Percentiles rank a stretch among this genome's conserved stretches.
Conservation (phyloP, 2,113 vertebrate species). For the Neolamprologus longior region DNA sequence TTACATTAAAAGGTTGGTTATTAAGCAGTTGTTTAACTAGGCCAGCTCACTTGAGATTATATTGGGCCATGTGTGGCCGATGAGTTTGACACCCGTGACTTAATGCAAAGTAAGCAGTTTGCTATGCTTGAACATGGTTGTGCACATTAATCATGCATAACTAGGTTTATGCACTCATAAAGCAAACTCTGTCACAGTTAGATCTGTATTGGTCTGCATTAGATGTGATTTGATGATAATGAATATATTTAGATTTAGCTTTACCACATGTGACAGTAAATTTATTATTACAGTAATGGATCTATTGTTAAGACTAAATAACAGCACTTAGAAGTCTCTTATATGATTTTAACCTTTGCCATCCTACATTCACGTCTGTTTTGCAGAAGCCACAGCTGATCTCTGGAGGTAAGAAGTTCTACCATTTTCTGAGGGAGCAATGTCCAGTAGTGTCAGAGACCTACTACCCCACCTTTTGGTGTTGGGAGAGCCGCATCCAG, state of each 20-base stretch:
- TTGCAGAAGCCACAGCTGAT: conserved; percentile 92
- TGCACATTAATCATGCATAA: neutral
- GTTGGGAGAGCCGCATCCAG: conserved; percentile 95
- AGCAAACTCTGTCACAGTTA: neutral
- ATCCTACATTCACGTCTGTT: neutral
- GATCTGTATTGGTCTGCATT: neutral
- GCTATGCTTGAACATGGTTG: neutral
- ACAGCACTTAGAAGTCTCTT: neutral
- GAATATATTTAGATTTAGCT: neutral
- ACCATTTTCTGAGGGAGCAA: conserved; percentile 85
- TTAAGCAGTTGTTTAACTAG: neutral
- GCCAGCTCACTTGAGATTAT: neutral
- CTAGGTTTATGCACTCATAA: neutral
- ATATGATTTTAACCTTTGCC: neutral
- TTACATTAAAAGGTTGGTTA: neutral
- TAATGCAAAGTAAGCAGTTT: neutral
- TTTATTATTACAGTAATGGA: neutral
- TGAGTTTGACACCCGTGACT: neutral
- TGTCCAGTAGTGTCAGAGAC: conserved; percentile 95
- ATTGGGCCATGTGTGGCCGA: neutral
- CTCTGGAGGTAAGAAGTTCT: conserved; percentile 84
- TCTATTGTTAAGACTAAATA: neutral
- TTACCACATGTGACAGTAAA: neutral
- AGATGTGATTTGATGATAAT: neutral
- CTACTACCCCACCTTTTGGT: conserved; percentile 97